Evolutionary conservation across 1,140 invertebrate genomes (phyloP), one percentile per base, ranked within the genome.

Genomic region (Spodoptera litura): DNA sequence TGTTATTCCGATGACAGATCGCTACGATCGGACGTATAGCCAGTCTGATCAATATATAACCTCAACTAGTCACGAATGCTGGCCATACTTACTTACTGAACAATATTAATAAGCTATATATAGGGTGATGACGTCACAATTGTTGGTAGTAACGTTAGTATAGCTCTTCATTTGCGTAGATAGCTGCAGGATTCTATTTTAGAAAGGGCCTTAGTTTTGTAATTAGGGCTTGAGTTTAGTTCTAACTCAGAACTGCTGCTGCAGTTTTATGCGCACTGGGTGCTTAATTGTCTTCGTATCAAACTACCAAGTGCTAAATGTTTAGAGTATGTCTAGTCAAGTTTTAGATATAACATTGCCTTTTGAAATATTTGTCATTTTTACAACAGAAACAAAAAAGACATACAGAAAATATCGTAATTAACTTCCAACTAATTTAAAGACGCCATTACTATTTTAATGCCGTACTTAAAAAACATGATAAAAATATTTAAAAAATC

Each of bases 1-100:
- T 83, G 81, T 86, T 85, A 84, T 81, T 80, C 78, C 78, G 73
- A 73, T 66, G 85, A 88, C 83, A 86, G 83, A 78, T 85, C 82
- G 81, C 64, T 59, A 68, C 78, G 74, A 71, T 80, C 80, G 81
- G 38, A 11, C 52, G 27, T 15, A 31, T 27, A 38, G 52, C 52
- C n/a, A 38, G 27, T 51, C n/a, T 49, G 74, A 66, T 59, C 71
- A 59, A 73, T 73, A 59, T 58, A 62, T 75, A 70, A 44, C 35
- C 11, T 72, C 49, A 31, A 15, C 74, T 6, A 77, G 74, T 77
- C 74, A 77, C 74, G 74, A 77, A 68, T 68, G 27, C 20, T 77
- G 62, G 64, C 49, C 51, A 49, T 77, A 66, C 49, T 49, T 77
- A 66, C 49, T 49, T 56, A 20, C 71, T 52, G 31, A n/a, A 66